Conservation (phyloP, 2,113 vertebrate species). For the Empidonax alnorum region DNA sequence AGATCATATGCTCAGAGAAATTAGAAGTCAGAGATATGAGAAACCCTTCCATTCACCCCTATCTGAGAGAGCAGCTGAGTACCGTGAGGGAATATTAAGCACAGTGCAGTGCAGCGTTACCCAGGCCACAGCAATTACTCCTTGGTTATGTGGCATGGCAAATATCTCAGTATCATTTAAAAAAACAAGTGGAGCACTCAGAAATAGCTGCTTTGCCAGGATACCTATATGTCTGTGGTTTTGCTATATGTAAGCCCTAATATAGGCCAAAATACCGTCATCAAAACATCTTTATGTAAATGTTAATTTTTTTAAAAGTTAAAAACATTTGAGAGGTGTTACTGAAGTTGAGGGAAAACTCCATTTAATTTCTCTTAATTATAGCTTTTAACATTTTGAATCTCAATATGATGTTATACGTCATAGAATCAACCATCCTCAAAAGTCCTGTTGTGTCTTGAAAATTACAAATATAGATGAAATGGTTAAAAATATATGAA, state of each 20-base stretch:
- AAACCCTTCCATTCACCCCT: not conserved
- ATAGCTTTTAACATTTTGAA: not conserved
- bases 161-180: not conserved
- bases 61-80: not conserved
- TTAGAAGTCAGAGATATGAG: not conserved
- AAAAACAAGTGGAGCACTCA: not conserved
- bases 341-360: not conserved
- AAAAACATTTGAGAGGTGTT: not conserved
- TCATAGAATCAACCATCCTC: not conserved
- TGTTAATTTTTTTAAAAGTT: not conserved
- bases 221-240: not conserved
- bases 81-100: not conserved
- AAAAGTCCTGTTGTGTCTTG: not conserved
- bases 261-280: not conserved
- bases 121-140: not conserved
- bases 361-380: not conserved
- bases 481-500: rapidly evolving
- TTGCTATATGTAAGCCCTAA: not conserved
- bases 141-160: not conserved
- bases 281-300: not conserved
- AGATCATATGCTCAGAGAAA: not conserved
- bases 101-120: not conserved
- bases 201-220: not conserved
- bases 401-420: not conserved
- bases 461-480: not conserved